Conservation (phyloP, 1,140 invertebrate species). For the Lordiphosa collinella region DNA sequence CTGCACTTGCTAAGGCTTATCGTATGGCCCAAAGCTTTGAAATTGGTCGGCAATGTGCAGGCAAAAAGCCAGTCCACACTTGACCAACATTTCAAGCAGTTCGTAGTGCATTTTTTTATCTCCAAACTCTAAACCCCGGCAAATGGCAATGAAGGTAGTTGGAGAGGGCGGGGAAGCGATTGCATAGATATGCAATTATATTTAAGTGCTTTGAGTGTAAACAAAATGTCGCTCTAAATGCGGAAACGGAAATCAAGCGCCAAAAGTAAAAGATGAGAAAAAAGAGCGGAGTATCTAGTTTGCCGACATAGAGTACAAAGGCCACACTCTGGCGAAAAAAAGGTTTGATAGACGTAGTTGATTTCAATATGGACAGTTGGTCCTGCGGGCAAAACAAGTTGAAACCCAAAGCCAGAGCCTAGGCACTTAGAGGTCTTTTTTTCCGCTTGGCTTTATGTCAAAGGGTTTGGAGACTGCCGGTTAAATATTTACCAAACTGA, state of each 20-base stretch:
- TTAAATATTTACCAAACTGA: slow-evolving; percentile 57
- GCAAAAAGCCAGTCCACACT: slow-evolving; percentile 15
- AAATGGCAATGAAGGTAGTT: too few relatives aligned
- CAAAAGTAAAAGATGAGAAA: slow-evolving; percentile 11
- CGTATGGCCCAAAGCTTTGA: too few relatives aligned
- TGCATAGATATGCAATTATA: slow-evolving; percentile 55
- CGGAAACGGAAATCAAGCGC: slow-evolving; percentile 47
- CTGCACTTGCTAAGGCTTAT: too few relatives aligned
- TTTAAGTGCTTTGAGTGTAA: slow-evolving; percentile 43
- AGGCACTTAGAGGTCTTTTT: too few relatives aligned
- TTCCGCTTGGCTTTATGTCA: too few relatives aligned
- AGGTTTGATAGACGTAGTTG: slow-evolving; percentile 24
- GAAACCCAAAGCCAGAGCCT: too few relatives aligned
- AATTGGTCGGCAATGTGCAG: too few relatives aligned
- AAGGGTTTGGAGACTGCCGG: slow-evolving; percentile 1
- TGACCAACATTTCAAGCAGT: slow-evolving; percentile 54
- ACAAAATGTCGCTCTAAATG: slow-evolving; percentile 29
- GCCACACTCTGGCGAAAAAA: slow-evolving; percentile 10
- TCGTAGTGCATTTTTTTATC: slow-evolving; percentile 12
- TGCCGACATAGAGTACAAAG: slow-evolving; percentile 23
- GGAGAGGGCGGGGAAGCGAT: slow-evolving; percentile 20
- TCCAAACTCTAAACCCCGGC: slow-evolving; percentile 6
- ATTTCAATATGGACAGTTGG: neutral
- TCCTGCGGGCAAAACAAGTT: too few relatives aligned
- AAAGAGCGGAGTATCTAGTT: slow-evolving; percentile 18